Evolutionary conservation across 2,113 vertebrate species (phyloP).

Genomic region (Hoplias malabaricus): DNA sequence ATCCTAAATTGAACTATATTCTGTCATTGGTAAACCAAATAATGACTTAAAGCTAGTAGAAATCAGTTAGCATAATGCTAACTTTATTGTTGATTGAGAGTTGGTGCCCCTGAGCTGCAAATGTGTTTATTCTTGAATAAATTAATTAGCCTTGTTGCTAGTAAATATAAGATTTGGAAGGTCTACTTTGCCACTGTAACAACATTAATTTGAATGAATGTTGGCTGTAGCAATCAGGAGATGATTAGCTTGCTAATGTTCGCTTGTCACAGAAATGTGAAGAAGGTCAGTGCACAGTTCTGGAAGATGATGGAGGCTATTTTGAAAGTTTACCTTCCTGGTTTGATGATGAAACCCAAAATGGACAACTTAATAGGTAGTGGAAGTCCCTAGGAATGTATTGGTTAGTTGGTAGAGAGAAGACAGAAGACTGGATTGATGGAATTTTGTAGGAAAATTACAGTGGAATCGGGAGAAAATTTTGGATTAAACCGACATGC

Average conservation of each 20-base stretch:
- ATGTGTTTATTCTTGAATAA: too few relatives aligned
- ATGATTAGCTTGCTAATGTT: not conserved
- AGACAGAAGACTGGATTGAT: not conserved
- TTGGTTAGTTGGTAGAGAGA: too few relatives aligned
- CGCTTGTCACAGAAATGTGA: not conserved
- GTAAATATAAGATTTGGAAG: not conserved
- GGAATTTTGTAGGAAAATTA: not conserved
- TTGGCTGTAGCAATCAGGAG: not conserved
- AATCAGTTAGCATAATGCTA: not conserved
- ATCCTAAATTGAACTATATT: not conserved
- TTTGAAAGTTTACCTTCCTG: not conserved
- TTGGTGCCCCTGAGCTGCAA: too few relatives aligned
- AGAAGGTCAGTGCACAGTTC: constrained; percentile 15
- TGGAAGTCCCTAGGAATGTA: too few relatives aligned
- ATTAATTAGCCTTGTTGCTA: not conserved
- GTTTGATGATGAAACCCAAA: not conserved
- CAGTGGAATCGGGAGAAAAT: not conserved
- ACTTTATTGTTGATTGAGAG: not conserved
- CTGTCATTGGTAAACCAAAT: not conserved
- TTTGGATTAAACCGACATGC: not conserved
- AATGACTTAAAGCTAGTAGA: not conserved
- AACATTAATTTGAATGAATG: not conserved
- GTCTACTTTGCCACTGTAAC: not conserved
- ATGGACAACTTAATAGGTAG: not conserved
- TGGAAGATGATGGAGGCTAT: not conserved